Percentiles rank a stretch among this genome's conserved stretches.
Evolutionary conservation across 2,797 vertebrate species (phyloP).

Genomic region (Oreochromis grahami): DNA sequence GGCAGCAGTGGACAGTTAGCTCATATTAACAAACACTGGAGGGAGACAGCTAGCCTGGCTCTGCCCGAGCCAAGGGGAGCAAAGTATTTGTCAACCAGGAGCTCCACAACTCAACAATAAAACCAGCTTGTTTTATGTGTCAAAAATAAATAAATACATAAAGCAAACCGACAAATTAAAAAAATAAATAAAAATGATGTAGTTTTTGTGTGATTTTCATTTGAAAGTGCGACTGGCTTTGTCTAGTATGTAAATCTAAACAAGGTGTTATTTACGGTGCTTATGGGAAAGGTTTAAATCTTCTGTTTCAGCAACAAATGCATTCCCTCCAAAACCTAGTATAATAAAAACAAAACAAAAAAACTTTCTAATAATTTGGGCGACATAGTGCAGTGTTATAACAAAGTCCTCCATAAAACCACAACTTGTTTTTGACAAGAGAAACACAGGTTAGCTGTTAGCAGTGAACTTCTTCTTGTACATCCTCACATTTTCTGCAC

Average conservation of each 20-base stretch:
- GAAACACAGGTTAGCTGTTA: neutral
- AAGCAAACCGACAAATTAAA: neutral
- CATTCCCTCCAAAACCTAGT: neutral
- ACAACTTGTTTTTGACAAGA: neutral
- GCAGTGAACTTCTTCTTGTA: neutral
- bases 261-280: neutral
- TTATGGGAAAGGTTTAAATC: neutral
- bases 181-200: neutral
- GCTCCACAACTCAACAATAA: fast-evolving
- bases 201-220: neutral
- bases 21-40: neutral
- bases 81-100: neutral
- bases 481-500: neutral
- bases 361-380: neutral
- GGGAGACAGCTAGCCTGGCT: neutral
- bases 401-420: neutral
- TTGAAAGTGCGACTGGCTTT: neutral
- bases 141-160: neutral
- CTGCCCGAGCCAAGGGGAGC: neutral
- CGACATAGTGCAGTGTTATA: neutral
- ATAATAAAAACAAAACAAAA: neutral
- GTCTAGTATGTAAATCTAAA: neutral
- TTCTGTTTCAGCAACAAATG: neutral
- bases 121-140: neutral
- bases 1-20: neutral